Evolutionary conservation across 2,797 vertebrate genomes (phyloP).

Genomic region (Tiaroga cobitis): DNA sequence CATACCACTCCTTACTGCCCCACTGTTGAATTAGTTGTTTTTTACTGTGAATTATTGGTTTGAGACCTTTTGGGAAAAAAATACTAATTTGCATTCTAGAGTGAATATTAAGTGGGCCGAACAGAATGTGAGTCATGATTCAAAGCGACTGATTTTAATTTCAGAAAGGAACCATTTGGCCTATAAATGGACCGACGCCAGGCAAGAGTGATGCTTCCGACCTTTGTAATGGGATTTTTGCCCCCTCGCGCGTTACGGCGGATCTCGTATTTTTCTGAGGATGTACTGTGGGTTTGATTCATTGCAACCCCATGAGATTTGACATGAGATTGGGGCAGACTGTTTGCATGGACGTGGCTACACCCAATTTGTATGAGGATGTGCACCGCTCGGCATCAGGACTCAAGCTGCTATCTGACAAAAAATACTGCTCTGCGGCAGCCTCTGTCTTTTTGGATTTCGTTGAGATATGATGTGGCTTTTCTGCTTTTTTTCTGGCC

Average conservation of each 20-base stretch:
- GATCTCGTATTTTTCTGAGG: slow-evolving; percentile 60
- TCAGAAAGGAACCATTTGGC: slow-evolving; percentile 29
- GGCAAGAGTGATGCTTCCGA: slow-evolving; percentile 62
- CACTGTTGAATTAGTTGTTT: slow-evolving; percentile 21
- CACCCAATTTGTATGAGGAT: slow-evolving; percentile 41
- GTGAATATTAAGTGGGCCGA: slow-evolving; percentile 29
- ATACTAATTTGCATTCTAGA: slow-evolving; percentile 5
- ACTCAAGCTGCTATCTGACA: slow-evolving; percentile 21
- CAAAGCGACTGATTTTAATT: slow-evolving; percentile 34
- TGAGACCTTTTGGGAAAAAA: background rate
- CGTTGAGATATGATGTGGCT: slow-evolving; percentile 6
- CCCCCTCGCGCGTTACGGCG: slow-evolving; percentile 56
- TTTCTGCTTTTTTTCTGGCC: slow-evolving; percentile 26
- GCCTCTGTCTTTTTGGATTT: slow-evolving; percentile 47
- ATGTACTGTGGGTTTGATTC: slow-evolving; percentile 69
- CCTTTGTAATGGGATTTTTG: slow-evolving; percentile 68
- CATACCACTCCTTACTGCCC: background rate
- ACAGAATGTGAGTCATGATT: slow-evolving; percentile 33
- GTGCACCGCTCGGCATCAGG: slow-evolving; percentile 16
- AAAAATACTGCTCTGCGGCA: slow-evolving; percentile 16
- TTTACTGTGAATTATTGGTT: slow-evolving; percentile 25
- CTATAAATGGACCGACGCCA: slow-evolving; percentile 65
- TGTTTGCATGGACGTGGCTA: slow-evolving; percentile 31
- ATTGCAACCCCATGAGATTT: slow-evolving; percentile 73
- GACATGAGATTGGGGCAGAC: slow-evolving; percentile 64